Conservation (phyloP, 2,888 invertebrate species). For the Trachelus stipa region DNA sequence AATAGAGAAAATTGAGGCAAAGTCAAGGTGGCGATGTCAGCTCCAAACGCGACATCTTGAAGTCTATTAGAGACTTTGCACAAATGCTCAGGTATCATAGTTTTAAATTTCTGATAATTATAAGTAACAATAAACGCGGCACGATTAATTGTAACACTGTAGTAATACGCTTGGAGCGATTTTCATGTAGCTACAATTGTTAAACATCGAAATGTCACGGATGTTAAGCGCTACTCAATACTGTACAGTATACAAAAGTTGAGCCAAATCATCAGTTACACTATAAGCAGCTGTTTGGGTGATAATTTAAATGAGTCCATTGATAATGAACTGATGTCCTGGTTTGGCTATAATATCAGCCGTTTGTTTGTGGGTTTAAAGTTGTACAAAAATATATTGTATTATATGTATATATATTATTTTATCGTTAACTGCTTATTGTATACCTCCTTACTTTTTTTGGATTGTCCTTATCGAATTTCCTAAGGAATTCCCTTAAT, state of each 20-base stretch:
- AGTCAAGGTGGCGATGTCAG: background rate
- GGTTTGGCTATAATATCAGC: background rate
- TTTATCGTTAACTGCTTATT: background rate
- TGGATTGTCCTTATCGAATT: background rate
- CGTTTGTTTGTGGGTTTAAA: background rate
- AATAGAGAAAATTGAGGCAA: too few relatives aligned
- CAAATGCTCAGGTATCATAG: background rate
- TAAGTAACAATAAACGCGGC: background rate
- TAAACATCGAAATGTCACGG: background rate
- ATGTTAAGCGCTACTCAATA: background rate
- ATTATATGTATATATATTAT: slow-evolving; percentile 3
- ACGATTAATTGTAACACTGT: background rate
- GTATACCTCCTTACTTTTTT: background rate
- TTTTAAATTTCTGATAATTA: background rate
- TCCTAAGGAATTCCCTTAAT: background rate
- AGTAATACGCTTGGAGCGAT: background rate
- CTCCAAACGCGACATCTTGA: background rate
- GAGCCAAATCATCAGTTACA: background rate
- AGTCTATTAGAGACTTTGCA: background rate
- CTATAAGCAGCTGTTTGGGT: background rate
- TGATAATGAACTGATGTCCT: background rate
- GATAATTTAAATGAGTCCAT: background rate
- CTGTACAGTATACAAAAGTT: background rate
- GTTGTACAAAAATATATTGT: slow-evolving; percentile 1
- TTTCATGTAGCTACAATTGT: background rate